Conservation (phyloP, 2,888 invertebrate genomes). For the Cataglyphis albicans region DNA sequence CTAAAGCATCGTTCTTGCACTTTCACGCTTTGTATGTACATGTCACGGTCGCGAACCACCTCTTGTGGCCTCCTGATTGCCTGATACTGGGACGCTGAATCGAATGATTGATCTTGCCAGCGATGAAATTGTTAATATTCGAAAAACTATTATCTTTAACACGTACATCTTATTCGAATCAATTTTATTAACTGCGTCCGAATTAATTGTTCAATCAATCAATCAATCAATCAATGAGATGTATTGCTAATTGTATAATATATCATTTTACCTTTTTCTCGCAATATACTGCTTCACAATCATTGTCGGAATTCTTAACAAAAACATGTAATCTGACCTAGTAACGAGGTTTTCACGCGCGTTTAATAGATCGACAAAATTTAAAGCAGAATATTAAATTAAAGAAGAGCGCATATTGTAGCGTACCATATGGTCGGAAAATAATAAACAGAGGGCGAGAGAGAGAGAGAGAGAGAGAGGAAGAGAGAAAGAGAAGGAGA, state of each 20-base stretch:
- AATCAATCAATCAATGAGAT: conserved; percentile 27
- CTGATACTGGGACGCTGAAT: conserved; percentile 74
- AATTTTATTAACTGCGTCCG: not conserved
- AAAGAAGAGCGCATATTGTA: not conserved
- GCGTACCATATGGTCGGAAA: conserved; percentile 1
- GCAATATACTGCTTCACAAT: not conserved
- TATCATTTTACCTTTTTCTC: conserved; percentile 13
- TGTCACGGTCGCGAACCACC: conserved; percentile 79
- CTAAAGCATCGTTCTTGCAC: conserved; percentile 50
- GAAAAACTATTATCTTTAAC: not conserved
- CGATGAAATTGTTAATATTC: conserved; percentile 59
- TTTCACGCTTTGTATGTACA: conserved; percentile 68
- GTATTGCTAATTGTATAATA: not conserved
- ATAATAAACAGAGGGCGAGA: not conserved
- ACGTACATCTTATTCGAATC: not conserved
- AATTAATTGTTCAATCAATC: conserved; percentile 10
- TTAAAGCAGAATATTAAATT: conserved; percentile 2
- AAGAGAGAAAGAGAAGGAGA: no score
- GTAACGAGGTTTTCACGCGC: conserved; percentile 7
- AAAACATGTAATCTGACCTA: not conserved
- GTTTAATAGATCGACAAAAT: conserved; percentile 13
- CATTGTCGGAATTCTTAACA: conserved; percentile 30
- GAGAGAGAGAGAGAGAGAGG: not conserved
- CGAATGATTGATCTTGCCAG: conserved; percentile 70
- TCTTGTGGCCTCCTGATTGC: conserved; percentile 73